phyloP scores from a whole-genome alignment of 2,797 vertebrate species.

The Odontamblyopus rebecca region DNA sequence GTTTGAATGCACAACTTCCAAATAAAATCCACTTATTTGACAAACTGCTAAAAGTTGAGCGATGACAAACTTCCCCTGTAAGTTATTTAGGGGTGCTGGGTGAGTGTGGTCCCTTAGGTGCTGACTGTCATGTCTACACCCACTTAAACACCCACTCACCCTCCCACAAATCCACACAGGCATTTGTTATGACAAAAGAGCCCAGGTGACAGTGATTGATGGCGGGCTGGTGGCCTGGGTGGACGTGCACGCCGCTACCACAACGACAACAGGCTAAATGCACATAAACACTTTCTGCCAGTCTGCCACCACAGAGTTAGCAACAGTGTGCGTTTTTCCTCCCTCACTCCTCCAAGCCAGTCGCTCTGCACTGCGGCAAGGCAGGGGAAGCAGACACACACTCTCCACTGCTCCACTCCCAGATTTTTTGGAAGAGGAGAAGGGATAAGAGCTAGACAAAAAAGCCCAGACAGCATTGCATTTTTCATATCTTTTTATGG shows the following conservation, averaged over 20 bases:
- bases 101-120: conserved; percentile 17
- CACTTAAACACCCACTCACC: conserved; percentile 33
- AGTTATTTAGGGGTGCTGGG: background rate
- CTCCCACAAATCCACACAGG: conserved; percentile 28
- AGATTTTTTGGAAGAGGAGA: conserved; percentile 66
- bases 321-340: conserved; percentile 75
- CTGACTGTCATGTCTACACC: conserved; percentile 26
- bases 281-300: conserved; percentile 69
- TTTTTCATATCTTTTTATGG: conserved; percentile 42
- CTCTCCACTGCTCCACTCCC: conserved; percentile 67
- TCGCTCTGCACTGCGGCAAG: conserved; percentile 77
- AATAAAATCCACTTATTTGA: background rate
- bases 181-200: conserved; percentile 52
- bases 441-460: conserved; percentile 66
- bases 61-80: background rate
- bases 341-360: conserved; percentile 76
- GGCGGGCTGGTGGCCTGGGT: conserved; percentile 80
- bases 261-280: conserved; percentile 76
- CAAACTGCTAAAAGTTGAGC: background rate
- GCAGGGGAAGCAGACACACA: conserved; percentile 70
- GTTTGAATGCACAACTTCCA: background rate
- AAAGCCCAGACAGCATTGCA: conserved; percentile 49
- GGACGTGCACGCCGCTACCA: conserved; percentile 78
- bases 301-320: conserved; percentile 77
- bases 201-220: conserved; percentile 81